A percentile compares a stretch with the other conserved stretches of the same genome.
phyloP scores from a whole-genome alignment of 2,113 vertebrate genomes.

The Bubo blakistoni region DNA sequence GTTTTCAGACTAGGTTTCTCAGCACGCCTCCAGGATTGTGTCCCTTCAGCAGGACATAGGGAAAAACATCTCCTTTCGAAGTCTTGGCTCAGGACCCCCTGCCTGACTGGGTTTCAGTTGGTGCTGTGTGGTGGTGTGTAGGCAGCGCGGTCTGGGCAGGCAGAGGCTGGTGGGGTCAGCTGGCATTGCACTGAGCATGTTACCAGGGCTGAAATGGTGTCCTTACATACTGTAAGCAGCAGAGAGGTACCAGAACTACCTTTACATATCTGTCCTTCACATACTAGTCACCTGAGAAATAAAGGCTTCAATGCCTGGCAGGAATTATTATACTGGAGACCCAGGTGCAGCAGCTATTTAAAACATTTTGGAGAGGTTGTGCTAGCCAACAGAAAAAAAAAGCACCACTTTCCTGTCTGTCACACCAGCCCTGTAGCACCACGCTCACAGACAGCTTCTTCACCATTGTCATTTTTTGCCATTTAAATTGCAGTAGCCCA shows the following conservation, averaged over 20 bases:
- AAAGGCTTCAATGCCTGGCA: neutral
- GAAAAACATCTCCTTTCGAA: neutral
- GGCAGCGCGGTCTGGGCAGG: accelerated
- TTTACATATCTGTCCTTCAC: accelerated
- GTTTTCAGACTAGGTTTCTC: neutral
- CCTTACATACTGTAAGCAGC: too few relatives aligned
- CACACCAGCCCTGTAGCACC: accelerated
- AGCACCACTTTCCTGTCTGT: neutral
- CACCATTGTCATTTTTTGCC: neutral
- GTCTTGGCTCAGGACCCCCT: too few relatives aligned
- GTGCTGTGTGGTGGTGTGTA: accelerated
- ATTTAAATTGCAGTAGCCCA: neutral
- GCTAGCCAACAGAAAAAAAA: neutral
- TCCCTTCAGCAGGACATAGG: neutral
- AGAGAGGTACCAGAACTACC: neutral
- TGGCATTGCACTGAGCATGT: accelerated
- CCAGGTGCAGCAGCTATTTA: neutral
- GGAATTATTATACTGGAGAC: neutral
- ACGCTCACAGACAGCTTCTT: neutral
- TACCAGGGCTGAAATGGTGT: neutral
- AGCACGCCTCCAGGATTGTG: accelerated
- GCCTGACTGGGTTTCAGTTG: neutral
- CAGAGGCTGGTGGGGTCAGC: accelerated
- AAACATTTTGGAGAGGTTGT: neutral
- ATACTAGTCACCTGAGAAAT: neutral